A percentile compares a stretch with the other conserved stretches of the same genome.
Conservation (phyloP, 2,113 vertebrate species). For the Camelus bactrianus region DNA sequence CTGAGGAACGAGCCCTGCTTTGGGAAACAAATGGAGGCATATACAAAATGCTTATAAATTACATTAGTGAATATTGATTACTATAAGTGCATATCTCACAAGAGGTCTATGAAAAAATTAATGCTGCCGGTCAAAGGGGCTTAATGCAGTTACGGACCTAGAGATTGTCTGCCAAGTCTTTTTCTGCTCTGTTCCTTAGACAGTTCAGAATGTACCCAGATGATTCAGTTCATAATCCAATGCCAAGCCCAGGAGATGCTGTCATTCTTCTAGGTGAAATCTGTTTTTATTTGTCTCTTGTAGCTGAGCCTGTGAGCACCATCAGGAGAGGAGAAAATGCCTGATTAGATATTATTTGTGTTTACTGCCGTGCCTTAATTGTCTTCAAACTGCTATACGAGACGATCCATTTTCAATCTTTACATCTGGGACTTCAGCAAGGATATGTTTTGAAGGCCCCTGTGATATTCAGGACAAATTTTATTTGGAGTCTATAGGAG, state of each 20-base stretch:
- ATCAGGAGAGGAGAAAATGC: background rate
- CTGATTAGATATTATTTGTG: slow-evolving; percentile 33
- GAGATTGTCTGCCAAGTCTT: background rate
- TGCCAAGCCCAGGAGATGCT: slow-evolving; percentile 13
- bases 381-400: background rate
- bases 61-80: background rate
- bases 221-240: slow-evolving; percentile 49
- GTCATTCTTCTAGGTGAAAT: slow-evolving; percentile 1
- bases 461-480: background rate
- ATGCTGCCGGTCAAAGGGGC: slow-evolving; percentile 24
- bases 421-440: background rate
- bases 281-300: slow-evolving; percentile 29
- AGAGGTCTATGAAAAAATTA: slow-evolving; percentile 5
- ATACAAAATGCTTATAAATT: background rate
- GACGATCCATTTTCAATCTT: background rate
- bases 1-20: background rate
- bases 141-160: background rate
- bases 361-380: slow-evolving; percentile 44
- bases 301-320: background rate
- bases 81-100: background rate
- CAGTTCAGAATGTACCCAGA: slow-evolving; percentile 52
- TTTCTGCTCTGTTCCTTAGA: slow-evolving; percentile 5
- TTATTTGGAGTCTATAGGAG: background rate
- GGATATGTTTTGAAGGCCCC: background rate
- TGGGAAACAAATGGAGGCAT: background rate